These are phyloP conservation scores for Vireo griseus DNA, from an alignment of 2,797 vertebrate species.

Conservation along the genomic window DNA sequence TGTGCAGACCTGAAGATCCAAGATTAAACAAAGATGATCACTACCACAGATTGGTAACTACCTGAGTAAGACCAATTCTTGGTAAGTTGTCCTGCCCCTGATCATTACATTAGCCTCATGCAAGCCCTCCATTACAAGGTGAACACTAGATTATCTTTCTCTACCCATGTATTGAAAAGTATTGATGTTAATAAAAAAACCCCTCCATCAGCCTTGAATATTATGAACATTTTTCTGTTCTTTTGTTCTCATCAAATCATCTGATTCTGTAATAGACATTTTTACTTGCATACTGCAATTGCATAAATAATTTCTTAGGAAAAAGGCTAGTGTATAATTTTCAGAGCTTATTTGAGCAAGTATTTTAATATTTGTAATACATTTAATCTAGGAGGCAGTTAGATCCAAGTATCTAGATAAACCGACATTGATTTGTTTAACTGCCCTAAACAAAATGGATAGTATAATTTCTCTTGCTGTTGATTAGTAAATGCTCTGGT, in stretches of 20 bases:
- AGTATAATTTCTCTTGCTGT: background rate
- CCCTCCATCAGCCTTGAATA: background rate
- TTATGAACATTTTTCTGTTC: background rate
- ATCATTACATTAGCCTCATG: background rate
- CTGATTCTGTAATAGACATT: background rate
- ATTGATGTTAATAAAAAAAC: background rate
- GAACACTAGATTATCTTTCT: background rate
- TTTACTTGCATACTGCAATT: background rate
- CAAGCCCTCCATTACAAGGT: background rate
- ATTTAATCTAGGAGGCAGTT: slow-evolving; percentile 24
- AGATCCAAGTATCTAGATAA: slow-evolving; percentile 1
- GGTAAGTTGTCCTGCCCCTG: background rate
- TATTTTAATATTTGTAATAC: slow-evolving; percentile 47
- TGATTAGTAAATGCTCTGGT: slow-evolving; percentile 27
- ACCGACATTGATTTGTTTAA: slow-evolving; percentile 35
- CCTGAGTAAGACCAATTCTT: background rate
- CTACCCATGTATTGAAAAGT: background rate
- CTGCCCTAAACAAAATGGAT: slow-evolving; percentile 24
- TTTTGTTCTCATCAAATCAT: background rate
- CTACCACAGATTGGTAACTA: background rate
- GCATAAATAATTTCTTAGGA: slow-evolving; percentile 2
- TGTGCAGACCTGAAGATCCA: too few species aligned
- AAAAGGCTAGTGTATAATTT: slow-evolving; percentile 20
- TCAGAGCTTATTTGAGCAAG: slow-evolving; percentile 38
- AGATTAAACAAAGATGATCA: background rate